Percentiles rank a stretch among this genome's conserved stretches.
Conservation (phyloP, 2,113 vertebrate species). For the Syrrhaptes paradoxus region DNA sequence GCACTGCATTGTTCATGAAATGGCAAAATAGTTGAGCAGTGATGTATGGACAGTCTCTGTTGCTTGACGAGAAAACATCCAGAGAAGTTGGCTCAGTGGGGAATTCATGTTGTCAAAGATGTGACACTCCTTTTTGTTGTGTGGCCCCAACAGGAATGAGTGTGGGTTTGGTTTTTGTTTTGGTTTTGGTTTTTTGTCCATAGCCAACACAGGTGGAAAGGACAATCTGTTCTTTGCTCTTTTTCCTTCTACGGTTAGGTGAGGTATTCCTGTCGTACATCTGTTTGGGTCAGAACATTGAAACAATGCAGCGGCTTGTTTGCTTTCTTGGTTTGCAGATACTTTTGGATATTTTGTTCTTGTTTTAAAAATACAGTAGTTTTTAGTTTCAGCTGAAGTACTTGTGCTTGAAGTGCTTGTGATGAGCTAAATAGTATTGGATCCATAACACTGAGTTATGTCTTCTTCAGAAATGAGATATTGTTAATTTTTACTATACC, state of each 20-base stretch:
- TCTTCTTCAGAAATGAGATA: not conserved
- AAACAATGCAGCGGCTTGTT: constrained; percentile 53
- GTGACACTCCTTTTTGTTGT: not conserved
- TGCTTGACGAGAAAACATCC: not conserved
- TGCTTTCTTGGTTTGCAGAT: constrained; percentile 42
- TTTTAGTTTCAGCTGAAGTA: constrained; percentile 47
- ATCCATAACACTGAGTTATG: not conserved
- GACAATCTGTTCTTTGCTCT: constrained; percentile 29
- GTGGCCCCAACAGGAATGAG: not conserved
- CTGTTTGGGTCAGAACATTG: constrained; percentile 73
- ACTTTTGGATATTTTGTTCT: constrained; percentile 30
- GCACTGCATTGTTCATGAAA: not conserved
- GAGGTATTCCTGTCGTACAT: constrained; percentile 33
- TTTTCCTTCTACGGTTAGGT: not conserved
- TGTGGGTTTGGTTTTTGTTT: not conserved
- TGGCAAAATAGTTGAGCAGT: not conserved
- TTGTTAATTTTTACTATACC: not conserved
- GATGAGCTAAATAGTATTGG: not conserved
- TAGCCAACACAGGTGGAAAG: constrained; percentile 31
- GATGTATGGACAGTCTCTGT: not conserved
- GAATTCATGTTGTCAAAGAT: not conserved
- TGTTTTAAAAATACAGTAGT: constrained; percentile 46
- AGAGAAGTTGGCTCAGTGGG: not conserved
- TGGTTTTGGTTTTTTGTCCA: not conserved
- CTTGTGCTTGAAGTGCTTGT: not conserved